phyloP scores from a whole-genome alignment of 23 tunicate genomes.

The Pegea sp. region DNA sequence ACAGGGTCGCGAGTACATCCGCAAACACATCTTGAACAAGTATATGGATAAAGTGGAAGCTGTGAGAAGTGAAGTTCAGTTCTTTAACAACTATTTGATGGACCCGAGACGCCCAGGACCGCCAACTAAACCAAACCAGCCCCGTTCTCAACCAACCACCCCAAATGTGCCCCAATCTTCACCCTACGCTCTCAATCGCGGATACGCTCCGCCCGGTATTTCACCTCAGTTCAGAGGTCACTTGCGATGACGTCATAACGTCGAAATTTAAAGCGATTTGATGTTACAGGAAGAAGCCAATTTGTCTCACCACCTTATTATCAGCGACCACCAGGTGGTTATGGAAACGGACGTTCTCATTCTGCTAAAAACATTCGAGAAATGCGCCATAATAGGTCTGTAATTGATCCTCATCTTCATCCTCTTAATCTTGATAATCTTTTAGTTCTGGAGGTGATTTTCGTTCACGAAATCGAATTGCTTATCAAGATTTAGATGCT shows the following conservation, averaged over 20 bases:
- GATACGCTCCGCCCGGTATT: conserved; percentile 31
- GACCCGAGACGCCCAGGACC: conserved; percentile 92
- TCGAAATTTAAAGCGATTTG: neutral
- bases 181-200: conserved; percentile 17
- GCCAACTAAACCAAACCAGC: conserved; percentile 2
- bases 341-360: conserved; percentile 68
- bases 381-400: too few relatives aligned
- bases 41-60: conserved; percentile 86
- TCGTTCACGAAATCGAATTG: conserved; percentile 66
- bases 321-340: conserved; percentile 53
- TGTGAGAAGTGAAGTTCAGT: conserved; percentile 71
- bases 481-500: conserved; percentile 93
- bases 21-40: conserved; percentile 95
- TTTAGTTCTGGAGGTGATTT: too few relatives aligned
- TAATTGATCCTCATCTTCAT: too few relatives aligned
- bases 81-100: conserved; percentile 86
- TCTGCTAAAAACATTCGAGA: too few relatives aligned
- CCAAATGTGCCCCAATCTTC: conserved; percentile 11
- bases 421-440: too few relatives aligned
- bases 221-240: conserved; percentile 53
- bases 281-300: conserved; percentile 11
- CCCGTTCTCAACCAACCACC: conserved; percentile 7
- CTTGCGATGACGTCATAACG: too few relatives aligned
- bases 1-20: conserved; percentile 92
- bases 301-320: conserved; percentile 64